Evolutionary conservation across 2,797 vertebrate species (phyloP), one percentile per base, ranked within the genome.

Genomic region (Melanotaenia parkinsoni): DNA sequence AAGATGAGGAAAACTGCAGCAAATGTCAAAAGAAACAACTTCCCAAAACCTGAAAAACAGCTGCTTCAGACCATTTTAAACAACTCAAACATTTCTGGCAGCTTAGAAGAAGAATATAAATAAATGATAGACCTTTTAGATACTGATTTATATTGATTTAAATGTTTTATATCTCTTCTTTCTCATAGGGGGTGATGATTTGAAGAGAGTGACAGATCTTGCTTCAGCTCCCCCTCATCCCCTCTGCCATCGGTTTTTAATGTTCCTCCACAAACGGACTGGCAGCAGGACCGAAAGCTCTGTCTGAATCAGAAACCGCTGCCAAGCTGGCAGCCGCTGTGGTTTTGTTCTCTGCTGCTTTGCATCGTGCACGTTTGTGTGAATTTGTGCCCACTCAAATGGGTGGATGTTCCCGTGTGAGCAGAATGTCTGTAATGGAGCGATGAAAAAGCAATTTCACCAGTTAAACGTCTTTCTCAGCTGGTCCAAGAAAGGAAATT

Each of bases 281-380:
- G 90, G 90, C 89, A 88, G 53, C 77, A 67, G 8, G 77, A 58
- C 63, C 56, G 72, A 86, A 71, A 72, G 79, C 84, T 88, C 84
- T 72, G 70, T 88, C 83, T 77, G 77, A 79, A 81, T 76, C 59
- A 0, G 10, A 80, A 77, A 86, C 83, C 79, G 16, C 77, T 81
- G 88, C 91, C 91, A 93, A 92, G 77, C 89, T 90, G 89, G 88
- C 90, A 83, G 68, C 71, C 63, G 0, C 72, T 59, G 20, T 20
- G 56, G 77, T 83, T 88, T 87, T 91, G 88, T 90, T 90, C 86
- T 87, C 73, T 70, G 81, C 86, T 76, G 88, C 80, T 81, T 76
- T 79, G 88, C 86, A 87, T 86, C 82, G 65, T 79, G 82, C 74
- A 86, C 88, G 79, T 85, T 81, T 79, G 77, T 82, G 85, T 87